phyloP scores from a whole-genome alignment of 1,140 invertebrate genomes.

The Copidosoma floridanum region DNA sequence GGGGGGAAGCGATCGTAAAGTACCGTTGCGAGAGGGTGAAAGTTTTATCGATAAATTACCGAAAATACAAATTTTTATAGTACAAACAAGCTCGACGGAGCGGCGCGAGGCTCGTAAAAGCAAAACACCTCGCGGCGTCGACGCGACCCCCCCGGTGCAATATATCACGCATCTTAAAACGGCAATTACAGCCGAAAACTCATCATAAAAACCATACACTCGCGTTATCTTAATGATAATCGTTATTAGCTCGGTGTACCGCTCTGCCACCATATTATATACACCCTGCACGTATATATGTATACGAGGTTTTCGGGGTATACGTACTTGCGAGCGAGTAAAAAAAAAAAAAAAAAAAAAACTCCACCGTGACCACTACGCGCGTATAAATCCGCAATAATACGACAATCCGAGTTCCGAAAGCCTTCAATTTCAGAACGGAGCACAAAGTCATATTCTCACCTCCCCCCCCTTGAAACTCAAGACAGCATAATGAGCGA shows the following conservation, averaged over 20 bases:
- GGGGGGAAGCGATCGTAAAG: too few species aligned
- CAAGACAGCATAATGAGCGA: constrained; percentile 43
- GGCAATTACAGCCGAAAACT: constrained; percentile 10
- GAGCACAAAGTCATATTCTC: constrained; percentile 16
- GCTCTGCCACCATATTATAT: not conserved
- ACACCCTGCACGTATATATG: constrained; percentile 23
- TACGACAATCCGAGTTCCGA: constrained; percentile 35
- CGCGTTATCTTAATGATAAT: constrained; percentile 24
- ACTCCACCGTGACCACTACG: not conserved
- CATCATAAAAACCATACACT: constrained; percentile 14
- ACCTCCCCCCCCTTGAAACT: constrained; percentile 34
- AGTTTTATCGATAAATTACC: too few species aligned
- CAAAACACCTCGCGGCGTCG: too few species aligned
- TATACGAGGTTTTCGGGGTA: too few species aligned
- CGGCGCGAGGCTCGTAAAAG: too few species aligned
- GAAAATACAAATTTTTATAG: too few species aligned
- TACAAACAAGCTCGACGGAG: too few species aligned
- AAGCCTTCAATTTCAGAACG: constrained; percentile 28
- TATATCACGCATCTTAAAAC: too few species aligned
- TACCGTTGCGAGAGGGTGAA: too few species aligned
- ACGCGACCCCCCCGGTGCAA: too few species aligned
- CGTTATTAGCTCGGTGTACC: constrained; percentile 1
- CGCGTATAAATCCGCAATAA: constrained; percentile 43
- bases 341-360: constrained; percentile 19
- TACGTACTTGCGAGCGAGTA: not conserved